Conservation (phyloP, 1,140 invertebrate species). For the Dryas iulia region DNA sequence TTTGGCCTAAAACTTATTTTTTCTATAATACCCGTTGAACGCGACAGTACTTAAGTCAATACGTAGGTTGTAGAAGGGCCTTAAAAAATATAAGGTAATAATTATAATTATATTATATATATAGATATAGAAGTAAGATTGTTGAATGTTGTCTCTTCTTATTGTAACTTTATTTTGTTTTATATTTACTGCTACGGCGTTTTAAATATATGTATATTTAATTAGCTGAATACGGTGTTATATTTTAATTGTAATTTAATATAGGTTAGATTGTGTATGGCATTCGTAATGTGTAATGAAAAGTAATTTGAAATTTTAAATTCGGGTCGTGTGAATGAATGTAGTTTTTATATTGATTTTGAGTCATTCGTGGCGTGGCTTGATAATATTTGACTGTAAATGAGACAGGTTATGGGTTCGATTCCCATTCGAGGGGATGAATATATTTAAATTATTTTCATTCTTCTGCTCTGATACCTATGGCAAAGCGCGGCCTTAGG, state of each 20-base stretch:
- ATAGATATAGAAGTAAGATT: constrained; percentile 25
- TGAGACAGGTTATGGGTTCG: no score
- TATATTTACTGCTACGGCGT: constrained; percentile 8
- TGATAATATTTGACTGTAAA: no score
- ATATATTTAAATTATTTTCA: no score
- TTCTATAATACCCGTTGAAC: not conserved
- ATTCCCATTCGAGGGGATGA: no score
- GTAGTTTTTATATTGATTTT: not conserved
- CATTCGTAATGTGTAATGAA: not conserved
- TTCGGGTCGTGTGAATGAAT: not conserved
- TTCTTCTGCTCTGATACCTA: no score
- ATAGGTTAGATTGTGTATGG: no score
- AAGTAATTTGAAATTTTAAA: not conserved
- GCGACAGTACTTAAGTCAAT: constrained; percentile 26
- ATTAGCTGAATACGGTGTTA: not conserved
- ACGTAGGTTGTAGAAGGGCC: constrained; percentile 27
- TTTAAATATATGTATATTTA: not conserved
- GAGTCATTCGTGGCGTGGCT: not conserved
- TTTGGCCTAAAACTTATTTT: not conserved
- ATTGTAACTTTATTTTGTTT: constrained; percentile 28
- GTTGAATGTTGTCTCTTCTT: constrained; percentile 31
- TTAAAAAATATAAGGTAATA: constrained; percentile 20
- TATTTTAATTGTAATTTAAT: no score
- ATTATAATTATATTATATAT: constrained; percentile 18
- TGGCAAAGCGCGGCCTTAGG: no score